These are phyloP conservation scores for Pogonus chalceus DNA, from an alignment of 1,140 invertebrate species.

Conservation along the genomic window DNA sequence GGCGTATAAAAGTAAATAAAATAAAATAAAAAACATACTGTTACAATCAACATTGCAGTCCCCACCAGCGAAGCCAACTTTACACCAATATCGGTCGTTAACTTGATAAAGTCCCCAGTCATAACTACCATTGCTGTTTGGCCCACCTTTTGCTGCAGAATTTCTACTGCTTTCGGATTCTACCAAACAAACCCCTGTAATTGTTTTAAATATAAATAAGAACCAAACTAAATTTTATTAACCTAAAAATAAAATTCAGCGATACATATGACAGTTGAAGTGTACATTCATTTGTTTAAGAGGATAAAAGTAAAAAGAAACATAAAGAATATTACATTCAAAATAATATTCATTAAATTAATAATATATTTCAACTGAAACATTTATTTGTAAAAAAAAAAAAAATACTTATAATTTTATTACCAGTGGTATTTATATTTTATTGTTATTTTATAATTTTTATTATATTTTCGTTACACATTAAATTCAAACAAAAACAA, in stretches of 20 bases:
- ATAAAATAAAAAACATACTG: conserved; percentile 25
- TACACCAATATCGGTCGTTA: conserved; percentile 47
- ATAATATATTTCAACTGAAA: not conserved
- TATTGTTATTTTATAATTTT: too few species aligned
- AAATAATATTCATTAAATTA: not conserved
- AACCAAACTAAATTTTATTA: too few species aligned
- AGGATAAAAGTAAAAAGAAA: not conserved
- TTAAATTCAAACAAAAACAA: too few species aligned
- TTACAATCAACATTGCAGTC: conserved; percentile 28
- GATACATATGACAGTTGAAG: not conserved
- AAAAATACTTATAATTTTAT: too few species aligned
- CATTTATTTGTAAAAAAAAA: not conserved
- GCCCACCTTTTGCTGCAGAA: conserved; percentile 35
- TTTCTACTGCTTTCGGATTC: conserved; percentile 41
- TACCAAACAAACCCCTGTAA: conserved; percentile 43
- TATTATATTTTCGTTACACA: too few species aligned
- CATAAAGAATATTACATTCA: not conserved
- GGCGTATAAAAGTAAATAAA: too few species aligned
- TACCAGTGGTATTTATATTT: too few species aligned
- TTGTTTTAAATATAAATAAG: too few species aligned
- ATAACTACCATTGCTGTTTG: conserved; percentile 40
- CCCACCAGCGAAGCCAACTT: conserved; percentile 26
- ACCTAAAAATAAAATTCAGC: not conserved
- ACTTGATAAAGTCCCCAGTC: conserved; percentile 50
- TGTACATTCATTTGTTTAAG: not conserved